Conservation (phyloP, 1,140 invertebrate species). For the Drosophila truncata region DNA sequence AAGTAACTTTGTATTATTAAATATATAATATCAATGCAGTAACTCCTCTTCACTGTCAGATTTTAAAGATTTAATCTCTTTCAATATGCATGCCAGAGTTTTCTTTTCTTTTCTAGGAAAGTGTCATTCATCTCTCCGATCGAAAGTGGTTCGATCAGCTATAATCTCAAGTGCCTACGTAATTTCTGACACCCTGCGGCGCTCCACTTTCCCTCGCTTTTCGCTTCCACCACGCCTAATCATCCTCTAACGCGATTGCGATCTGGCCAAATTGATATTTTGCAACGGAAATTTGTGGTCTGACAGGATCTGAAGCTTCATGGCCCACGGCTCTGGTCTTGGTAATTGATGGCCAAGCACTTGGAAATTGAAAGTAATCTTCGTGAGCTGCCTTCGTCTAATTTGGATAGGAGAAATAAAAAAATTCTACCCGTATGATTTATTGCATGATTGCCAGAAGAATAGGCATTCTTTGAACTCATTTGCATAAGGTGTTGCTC, state of each 20-base stretch:
- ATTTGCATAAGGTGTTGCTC: slow-evolving; percentile 5
- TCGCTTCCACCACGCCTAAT: slow-evolving; percentile 62
- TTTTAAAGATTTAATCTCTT: background rate
- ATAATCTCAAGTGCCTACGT: slow-evolving; percentile 59
- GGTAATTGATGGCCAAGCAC: slow-evolving; percentile 37
- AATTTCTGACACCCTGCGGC: slow-evolving; percentile 50
- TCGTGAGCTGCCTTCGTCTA: background rate
- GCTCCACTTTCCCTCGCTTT: slow-evolving; percentile 55
- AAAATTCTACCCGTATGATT: background rate
- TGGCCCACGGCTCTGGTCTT: slow-evolving; percentile 15
- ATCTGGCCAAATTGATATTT: slow-evolving; percentile 68
- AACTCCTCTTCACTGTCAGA: no score
- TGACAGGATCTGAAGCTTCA: slow-evolving; percentile 40
- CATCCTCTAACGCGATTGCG: slow-evolving; percentile 29
- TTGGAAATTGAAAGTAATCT: slow-evolving; percentile 53
- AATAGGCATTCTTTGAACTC: background rate
- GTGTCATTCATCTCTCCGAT: slow-evolving; percentile 68
- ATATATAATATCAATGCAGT: background rate
- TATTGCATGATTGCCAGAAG: background rate
- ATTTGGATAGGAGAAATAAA: background rate
- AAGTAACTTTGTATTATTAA: background rate
- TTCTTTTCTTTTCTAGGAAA: slow-evolving; percentile 24
- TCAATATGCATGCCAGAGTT: background rate
- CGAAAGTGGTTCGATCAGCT: slow-evolving; percentile 65
- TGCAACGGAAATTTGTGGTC: slow-evolving; percentile 58